Evolutionary conservation across 2,888 invertebrate genomes (phyloP), one percentile per base, ranked within the genome.

Genomic region (Tethea ocularis): DNA sequence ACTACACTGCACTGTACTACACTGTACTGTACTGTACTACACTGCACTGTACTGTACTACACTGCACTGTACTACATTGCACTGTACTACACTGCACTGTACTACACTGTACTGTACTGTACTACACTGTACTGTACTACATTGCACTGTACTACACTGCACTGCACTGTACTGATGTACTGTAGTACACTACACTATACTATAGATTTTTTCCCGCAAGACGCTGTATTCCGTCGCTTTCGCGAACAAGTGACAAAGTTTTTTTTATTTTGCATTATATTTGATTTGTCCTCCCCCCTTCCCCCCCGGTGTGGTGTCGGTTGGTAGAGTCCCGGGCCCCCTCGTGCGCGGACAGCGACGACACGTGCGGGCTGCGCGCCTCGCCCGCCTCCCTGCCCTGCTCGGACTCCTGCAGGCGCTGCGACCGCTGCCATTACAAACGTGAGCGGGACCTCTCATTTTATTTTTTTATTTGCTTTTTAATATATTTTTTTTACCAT

Each of bases 311-410:
- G n/a, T n/a, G n/a, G n/a, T n/a, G n/a, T n/a, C n/a, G n/a, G n/a
- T n/a, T n/a, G n/a, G 72, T 73, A 67, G 81, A 78, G 63, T 65
- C 72, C 51, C 63, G 77, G 60, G 86, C 87, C 7, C 74, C 77
- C 61, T 82, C 79, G 52, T 81, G 77, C 59, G 79, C 72, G 63
- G 78, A 74, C 53, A 80, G 84, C 63, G 88, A 87, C 71, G 90
- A 88, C 69, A 84, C 89, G 59, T 80, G 81, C 56, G 69, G 77
- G 57, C 62, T 83, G 65, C 81, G 84, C 61, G 80, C 83, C 23
- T 83, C 86, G 60, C 80, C 86, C 59, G 73, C 78, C 41, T 64
- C 75, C 38, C 57, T 59, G 62, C 64, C 11, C 56, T 57, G 60
- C 57, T 55, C 62, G 23, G 64, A 62, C 58, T n/a, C 38, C 56